Evolutionary conservation across 1,140 invertebrate species (phyloP).

Genomic region (Saccostrea echinata): DNA sequence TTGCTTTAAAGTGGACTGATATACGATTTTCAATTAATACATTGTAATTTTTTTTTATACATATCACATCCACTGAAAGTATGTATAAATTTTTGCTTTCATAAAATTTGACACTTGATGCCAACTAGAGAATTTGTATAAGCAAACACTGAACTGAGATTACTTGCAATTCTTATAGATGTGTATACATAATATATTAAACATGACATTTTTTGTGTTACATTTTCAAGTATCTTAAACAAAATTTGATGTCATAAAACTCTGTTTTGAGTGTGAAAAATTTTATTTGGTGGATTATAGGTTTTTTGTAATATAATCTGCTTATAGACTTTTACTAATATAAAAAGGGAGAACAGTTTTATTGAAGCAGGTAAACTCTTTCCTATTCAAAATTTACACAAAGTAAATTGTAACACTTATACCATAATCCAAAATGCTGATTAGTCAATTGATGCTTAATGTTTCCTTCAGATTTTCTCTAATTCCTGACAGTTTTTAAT

Average conservation of each 20-base stretch:
- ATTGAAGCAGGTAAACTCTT: not conserved
- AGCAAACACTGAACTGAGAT: not conserved
- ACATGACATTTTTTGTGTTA: slow-evolving; percentile 1
- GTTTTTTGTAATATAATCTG: slow-evolving; percentile 1
- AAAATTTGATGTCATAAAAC: not conserved
- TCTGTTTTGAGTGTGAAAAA: not conserved
- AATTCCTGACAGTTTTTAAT: not conserved
- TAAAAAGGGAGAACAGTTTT: not conserved
- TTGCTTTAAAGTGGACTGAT: no score
- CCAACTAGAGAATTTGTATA: not conserved
- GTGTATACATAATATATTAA: not conserved
- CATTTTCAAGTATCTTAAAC: not conserved
- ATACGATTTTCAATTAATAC: no score
- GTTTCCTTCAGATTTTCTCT: not conserved
- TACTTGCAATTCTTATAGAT: not conserved
- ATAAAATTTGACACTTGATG: not conserved
- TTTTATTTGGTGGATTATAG: not conserved
- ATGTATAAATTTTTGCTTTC: not conserved
- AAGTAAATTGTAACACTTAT: not conserved
- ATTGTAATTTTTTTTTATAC: not conserved
- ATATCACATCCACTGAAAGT: not conserved
- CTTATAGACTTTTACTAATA: not conserved
- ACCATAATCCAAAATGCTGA: slow-evolving; percentile 1
- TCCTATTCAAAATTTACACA: slow-evolving; percentile 20
- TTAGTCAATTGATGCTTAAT: slow-evolving; percentile 3